Evolutionary conservation across 1,140 invertebrate species (phyloP).

Genomic region (Zaprionus camerounensis): DNA sequence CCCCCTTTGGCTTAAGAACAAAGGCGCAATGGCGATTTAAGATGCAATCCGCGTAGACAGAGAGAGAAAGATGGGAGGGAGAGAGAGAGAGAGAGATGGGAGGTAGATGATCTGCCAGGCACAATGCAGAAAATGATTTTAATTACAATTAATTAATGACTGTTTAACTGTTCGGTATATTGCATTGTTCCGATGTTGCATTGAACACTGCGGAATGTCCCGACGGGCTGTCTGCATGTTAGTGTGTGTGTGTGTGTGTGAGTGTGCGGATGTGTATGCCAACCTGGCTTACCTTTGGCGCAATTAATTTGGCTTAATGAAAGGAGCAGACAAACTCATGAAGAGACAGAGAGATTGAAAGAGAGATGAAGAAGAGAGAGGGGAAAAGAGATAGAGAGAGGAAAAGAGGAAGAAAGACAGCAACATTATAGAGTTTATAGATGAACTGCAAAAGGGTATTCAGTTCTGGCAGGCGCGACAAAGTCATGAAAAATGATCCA

Average conservation of each 20-base stretch:
- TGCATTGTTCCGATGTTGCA: constrained; percentile 39
- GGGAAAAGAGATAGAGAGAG: no score
- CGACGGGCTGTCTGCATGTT: not conserved
- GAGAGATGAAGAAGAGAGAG: no score
- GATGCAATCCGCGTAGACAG: constrained; percentile 51
- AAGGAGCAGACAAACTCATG: constrained; percentile 8
- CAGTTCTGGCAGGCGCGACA: constrained; percentile 4
- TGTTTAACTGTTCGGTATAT: constrained; percentile 63
- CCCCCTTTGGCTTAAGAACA: constrained; percentile 51
- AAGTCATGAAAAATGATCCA: constrained; percentile 43
- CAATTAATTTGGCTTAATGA: constrained; percentile 53
- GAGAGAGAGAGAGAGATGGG: not conserved
- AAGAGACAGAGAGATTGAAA: not conserved
- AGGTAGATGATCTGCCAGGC: not conserved
- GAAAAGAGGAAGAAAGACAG: not conserved
- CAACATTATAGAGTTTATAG: constrained; percentile 11
- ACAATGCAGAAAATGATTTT: constrained; percentile 67
- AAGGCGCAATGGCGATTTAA: constrained; percentile 55
- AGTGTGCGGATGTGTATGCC: constrained; percentile 16
- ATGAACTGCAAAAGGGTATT: not conserved
- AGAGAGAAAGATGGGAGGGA: not conserved
- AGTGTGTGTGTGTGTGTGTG: constrained; percentile 11
- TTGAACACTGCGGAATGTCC: constrained; percentile 17
- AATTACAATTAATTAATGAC: constrained; percentile 81
- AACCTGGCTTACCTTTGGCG: constrained; percentile 44